Conservation (phyloP, 2,888 invertebrate species). For the Orchestes rusci region DNA sequence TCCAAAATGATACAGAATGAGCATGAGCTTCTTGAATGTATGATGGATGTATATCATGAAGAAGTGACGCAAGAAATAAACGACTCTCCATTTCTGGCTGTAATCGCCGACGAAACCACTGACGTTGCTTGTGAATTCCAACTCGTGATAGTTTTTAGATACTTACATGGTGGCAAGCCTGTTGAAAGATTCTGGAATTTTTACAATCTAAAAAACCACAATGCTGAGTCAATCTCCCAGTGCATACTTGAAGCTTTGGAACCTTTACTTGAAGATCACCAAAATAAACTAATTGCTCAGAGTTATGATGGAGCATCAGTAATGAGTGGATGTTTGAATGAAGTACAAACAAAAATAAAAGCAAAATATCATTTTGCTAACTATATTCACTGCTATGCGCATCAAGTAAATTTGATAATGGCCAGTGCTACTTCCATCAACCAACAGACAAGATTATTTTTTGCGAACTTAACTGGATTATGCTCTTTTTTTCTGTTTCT, state of each 20-base stretch:
- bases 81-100: conserved; percentile 20
- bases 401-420: conserved; percentile 14
- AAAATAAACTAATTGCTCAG: conserved; percentile 10
- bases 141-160: conserved; percentile 31
- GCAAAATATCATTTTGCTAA: conserved; percentile 13
- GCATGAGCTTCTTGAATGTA: conserved; percentile 32
- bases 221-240: conserved; percentile 12
- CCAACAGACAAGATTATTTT: conserved; percentile 14
- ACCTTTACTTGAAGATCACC: conserved; percentile 12
- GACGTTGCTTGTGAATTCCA: conserved; percentile 27
- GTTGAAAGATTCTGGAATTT: conserved; percentile 31
- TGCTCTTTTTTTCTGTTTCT: conserved; percentile 14
- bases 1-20: conserved; percentile 33
- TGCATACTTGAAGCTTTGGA: conserved; percentile 8
- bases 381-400: conserved; percentile 17
- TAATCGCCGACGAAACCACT: conserved; percentile 34
- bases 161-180: conserved; percentile 25
- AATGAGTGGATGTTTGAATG: conserved; percentile 7
- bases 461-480: conserved; percentile 9
- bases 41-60: conserved; percentile 31
- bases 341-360: conserved; percentile 12
- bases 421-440: conserved; percentile 15
- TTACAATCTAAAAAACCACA: conserved; percentile 16
- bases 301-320: conserved; percentile 19
- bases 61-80: conserved; percentile 30